phyloP scores from a whole-genome alignment of 2,797 vertebrate genomes.

The Sebastes oblongus region DNA sequence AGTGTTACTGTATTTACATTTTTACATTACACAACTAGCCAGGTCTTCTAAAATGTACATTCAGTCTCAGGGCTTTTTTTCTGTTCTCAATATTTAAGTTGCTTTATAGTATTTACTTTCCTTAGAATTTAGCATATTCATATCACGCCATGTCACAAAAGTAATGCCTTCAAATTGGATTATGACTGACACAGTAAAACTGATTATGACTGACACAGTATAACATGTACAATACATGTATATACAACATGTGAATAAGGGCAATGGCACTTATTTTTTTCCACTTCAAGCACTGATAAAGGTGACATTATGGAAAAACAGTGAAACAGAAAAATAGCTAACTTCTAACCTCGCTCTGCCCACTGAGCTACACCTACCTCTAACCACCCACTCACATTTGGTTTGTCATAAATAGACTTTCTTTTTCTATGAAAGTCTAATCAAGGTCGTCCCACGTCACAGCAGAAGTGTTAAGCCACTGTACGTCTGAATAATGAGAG shows the following conservation, averaged over 20 bases:
- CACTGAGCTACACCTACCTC: not conserved
- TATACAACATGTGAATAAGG: no score
- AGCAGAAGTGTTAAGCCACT: constrained; percentile 4
- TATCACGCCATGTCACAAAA: no score
- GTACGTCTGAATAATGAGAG: constrained; percentile 1
- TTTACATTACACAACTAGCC: no score
- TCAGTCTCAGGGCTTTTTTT: not conserved
- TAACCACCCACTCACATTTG: not conserved
- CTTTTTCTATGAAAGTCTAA: constrained; percentile 10
- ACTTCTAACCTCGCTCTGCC: not conserved
- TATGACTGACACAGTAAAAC: no score
- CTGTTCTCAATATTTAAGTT: no score
- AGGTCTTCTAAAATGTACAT: not conserved
- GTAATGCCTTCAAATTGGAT: no score
- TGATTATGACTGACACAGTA: no score
- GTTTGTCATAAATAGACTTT: not conserved
- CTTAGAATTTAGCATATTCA: no score
- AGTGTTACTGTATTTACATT: no score
- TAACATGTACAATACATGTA: no score
- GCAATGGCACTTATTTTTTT: no score
- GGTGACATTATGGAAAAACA: not conserved
- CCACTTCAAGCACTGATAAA: not conserved
- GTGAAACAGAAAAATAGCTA: not conserved
- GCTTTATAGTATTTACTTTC: no score
- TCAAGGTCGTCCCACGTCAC: constrained; percentile 14